Base-by-base conservation (phyloP, 2,113 vertebrate species). In the Arvicanthis niloticus region DNA sequence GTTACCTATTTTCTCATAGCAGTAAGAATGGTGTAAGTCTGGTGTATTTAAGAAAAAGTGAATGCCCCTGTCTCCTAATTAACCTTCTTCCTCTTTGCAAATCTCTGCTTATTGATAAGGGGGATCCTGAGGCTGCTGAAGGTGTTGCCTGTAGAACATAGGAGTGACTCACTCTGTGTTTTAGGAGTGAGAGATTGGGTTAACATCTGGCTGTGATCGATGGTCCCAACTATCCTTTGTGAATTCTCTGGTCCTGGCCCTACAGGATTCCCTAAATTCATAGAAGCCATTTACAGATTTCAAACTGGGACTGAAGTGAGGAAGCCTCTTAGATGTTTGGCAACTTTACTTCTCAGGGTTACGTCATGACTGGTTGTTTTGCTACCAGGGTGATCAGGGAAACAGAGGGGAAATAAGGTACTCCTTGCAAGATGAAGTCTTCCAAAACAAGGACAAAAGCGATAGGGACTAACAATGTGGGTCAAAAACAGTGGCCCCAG, bases 371-470 rank as follows among this genome's bases (percentile, higher is more conserved):
- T 12, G 15, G 22, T 48, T 45, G 34, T 77, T 42, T 0, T 12
- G 75, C 42, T 19, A 40, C 37, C 60, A 67, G 37, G 26, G 65
- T 81, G 37, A 24, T 42, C 48, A 45, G 56, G 42, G 85, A 77
- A 89, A 65, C 22, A 42, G 9, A 68, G 70, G 45, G 16, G 42
- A 91, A 81, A 76, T 22, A 15, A 29, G 2, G 10, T 21, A 48
- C 42, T 12, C 6, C 72, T 51, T 51, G 45, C 78, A 78, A 24
- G 56, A 31, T 24, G 45, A 68, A 11, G 6, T 34, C 40, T 10
- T 51, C 68, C 81, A 37, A 93, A 75, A 34, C 62, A 95, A 96
- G 67, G 13, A 65, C 48, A 80, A 92, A 58, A 73, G 60, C 19
- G 58, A 65, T 62, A 21, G 0, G 31, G 2, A 75, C 34, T 45